Percentiles rank a stretch among this genome's conserved stretches.
These are phyloP conservation scores for Pterocles orientalis DNA, from an alignment of 2,113 vertebrate genomes.

Conservation along the genomic window DNA sequence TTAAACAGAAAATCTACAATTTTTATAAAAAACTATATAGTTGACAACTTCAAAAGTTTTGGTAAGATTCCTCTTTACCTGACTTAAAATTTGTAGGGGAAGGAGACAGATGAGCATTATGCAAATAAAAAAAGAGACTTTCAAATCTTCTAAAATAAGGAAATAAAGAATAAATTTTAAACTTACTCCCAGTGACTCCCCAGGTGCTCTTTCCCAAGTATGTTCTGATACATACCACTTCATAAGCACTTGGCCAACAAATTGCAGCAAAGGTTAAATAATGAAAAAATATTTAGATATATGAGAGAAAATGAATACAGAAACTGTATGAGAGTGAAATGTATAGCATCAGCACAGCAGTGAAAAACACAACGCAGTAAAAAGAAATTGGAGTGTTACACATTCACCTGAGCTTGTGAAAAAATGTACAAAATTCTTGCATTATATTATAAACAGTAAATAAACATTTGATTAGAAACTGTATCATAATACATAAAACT, in stretches of 20 bases:
- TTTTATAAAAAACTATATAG: neutral
- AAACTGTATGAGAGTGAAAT: neutral
- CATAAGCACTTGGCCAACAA: neutral
- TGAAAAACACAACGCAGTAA: neutral
- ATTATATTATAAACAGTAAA: neutral
- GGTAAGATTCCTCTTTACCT: neutral
- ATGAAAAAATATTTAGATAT: neutral
- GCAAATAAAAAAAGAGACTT: neutral
- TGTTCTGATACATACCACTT: neutral
- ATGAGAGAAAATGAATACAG: neutral
- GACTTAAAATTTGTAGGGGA: neutral
- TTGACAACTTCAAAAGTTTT: neutral
- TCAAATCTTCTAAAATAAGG: neutral
- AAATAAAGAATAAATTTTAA: neutral
- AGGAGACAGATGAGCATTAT: neutral
- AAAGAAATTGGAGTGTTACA: neutral
- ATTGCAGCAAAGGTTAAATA: neutral
- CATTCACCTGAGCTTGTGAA: neutral
- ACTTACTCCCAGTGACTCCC: neutral
- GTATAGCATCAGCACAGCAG: neutral
- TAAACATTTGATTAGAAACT: neutral
- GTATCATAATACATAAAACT: neutral
- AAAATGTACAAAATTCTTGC: neutral
- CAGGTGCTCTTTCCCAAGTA: neutral
- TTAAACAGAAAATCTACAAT: neutral